A percentile compares a stretch with the other conserved stretches of the same genome.
phyloP scores from a whole-genome alignment of 2,113 vertebrate species.

The Macaca nemestrina region DNA sequence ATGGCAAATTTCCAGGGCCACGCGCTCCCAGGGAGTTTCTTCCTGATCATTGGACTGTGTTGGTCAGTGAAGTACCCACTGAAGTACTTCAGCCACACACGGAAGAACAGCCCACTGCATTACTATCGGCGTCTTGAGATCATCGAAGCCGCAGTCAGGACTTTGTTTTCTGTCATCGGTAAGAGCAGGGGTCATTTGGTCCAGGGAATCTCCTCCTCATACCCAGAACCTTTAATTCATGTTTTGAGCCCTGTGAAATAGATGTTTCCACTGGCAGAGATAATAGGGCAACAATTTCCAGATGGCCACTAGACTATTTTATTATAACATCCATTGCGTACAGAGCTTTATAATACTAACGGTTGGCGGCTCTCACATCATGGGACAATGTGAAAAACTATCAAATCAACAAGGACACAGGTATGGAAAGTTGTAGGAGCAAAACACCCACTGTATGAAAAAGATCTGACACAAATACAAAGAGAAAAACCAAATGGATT shows the following conservation, averaged over 20 bases:
- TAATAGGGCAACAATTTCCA: not conserved
- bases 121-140: conserved; percentile 85
- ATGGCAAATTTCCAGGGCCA: conserved; percentile 99
- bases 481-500: not conserved
- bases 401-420: not conserved
- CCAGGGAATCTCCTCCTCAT: not conserved
- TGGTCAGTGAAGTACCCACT: conserved; percentile 91
- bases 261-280: not conserved
- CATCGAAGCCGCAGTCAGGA: conserved; percentile 87
- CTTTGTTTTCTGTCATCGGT: conserved; percentile 90
- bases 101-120: conserved; percentile 62
- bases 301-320: not conserved
- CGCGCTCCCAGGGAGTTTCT: conserved; percentile 94
- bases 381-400: not conserved
- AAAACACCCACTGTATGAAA: not conserved
- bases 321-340: not conserved
- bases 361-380: not conserved
- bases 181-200: conserved; percentile 68
- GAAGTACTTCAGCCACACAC: conserved; percentile 84
- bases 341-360: not conserved
- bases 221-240: not conserved
- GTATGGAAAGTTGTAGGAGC: not conserved
- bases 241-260: not conserved
- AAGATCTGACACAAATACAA: not conserved
- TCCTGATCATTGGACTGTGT: conserved; percentile 93